Evolutionary conservation across 2,113 vertebrate genomes (phyloP), one percentile per base, ranked within the genome.

Genomic region (Mungos mungo): DNA sequence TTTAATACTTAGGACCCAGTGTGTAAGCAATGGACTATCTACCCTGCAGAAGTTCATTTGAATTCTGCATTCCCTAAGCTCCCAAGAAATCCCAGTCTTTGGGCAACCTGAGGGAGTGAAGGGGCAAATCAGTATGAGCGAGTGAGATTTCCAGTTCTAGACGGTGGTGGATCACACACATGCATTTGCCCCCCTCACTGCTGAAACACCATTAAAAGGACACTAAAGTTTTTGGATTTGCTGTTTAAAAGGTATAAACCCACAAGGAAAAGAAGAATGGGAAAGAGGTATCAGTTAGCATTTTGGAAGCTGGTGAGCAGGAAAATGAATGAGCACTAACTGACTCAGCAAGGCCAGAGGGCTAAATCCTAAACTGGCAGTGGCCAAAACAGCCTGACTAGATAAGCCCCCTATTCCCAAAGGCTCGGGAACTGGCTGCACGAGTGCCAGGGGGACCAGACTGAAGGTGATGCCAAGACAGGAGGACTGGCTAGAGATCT

Each of bases 231-330:
- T 95, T 63, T 57, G 13, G 4, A 38, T 90, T 81, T 57, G 11
- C 65, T 86, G 41, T 63, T 86, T 94, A 82, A 86, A 83, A 97
- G n/a, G 82, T 57, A 84, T 79, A 95, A 83, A 68, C 57, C 45
- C 60, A 92, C 66, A 76, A 82, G 76, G 35, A 65, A 83, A 76
- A 83, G 76, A 33, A 77, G 29, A 88, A 63, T 45, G 29, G 57
- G 57, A 71, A n/a, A 35, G 54, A 65, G 79, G 18, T 33, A 72
- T 72, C 74, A 77, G 72, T 21, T 21, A 77, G 45, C 79, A 93
- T 80, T 95, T 57, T 54, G 71, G 45, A 85, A 95, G 65, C 38
- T 50, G 35, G 27, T 52, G 50, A 94, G 47, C 68, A 93, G 33
- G 5, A 69, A 33, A 90, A 41, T n/a, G 54, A 90, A n/a, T 68